These are phyloP conservation scores for Thunnus maccoyii DNA, from an alignment of 2,113 vertebrate genomes.

Conservation along the genomic window DNA sequence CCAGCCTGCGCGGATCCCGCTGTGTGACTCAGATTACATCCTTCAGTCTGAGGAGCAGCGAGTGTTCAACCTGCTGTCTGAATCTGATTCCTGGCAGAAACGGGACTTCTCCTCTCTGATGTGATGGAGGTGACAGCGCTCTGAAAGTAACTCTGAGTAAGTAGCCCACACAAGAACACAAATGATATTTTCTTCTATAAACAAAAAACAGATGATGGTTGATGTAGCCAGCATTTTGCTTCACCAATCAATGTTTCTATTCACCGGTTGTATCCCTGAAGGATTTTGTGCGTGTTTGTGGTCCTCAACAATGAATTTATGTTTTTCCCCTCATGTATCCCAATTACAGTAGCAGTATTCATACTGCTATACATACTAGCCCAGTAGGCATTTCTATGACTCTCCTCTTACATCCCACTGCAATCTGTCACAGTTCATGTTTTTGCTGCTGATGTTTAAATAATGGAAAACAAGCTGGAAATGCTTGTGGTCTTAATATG, in stretches of 20 bases:
- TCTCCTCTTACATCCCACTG: too few relatives aligned
- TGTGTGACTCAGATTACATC: neutral
- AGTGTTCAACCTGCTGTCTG: slow-evolving; percentile 28
- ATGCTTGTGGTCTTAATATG: neutral
- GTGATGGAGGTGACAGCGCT: slow-evolving; percentile 33
- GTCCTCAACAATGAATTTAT: neutral
- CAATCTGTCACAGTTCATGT: neutral
- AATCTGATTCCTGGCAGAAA: neutral
- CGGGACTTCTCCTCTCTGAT: slow-evolving; percentile 13
- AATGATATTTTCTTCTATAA: neutral
- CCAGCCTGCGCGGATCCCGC: neutral
- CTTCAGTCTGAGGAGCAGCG: slow-evolving; percentile 12
- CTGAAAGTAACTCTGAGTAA: slow-evolving; percentile 45
- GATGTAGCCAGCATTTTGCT: neutral
- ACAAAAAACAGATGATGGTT: too few relatives aligned
- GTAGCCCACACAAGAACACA: neutral
- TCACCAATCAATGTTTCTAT: neutral
- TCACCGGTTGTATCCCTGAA: neutral
- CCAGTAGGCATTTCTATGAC: too few relatives aligned
- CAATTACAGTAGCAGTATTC: neutral
- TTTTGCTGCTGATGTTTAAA: neutral
- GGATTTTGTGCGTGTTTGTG: neutral
- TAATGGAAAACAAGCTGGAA: neutral
- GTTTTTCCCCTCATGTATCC: neutral
- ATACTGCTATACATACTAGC: too few relatives aligned